phyloP scores from a whole-genome alignment of 2,797 vertebrate species.

The Hoplostethus atlanticus region DNA sequence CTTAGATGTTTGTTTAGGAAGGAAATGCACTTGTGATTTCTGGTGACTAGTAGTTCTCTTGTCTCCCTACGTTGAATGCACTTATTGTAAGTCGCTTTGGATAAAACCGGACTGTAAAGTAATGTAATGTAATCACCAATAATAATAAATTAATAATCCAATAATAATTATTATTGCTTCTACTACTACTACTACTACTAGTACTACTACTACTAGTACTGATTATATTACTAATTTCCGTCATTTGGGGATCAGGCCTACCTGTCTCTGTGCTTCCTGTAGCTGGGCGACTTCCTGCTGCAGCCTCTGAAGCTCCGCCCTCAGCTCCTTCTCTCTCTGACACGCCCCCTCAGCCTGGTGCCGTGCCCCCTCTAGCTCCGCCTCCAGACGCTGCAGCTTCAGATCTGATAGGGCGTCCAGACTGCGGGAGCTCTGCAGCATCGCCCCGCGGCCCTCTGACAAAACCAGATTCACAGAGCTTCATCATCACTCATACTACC shows the following conservation, averaged over 20 bases:
- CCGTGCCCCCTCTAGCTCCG: conserved; percentile 87
- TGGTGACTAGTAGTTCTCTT: no score
- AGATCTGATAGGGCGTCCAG: conserved; percentile 85
- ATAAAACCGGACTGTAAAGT: no score
- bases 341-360: conserved; percentile 87
- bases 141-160: no score
- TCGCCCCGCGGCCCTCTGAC: conserved; percentile 80
- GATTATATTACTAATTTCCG: no score
- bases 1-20: no score
- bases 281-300: conserved; percentile 88
- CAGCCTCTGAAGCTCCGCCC: conserved; percentile 86
- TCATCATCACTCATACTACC: no score
- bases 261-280: conserved; percentile 73
- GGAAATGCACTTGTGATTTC: no score
- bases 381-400: conserved; percentile 84
- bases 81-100: no score
- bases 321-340: conserved; percentile 89
- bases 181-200: no score
- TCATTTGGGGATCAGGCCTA: conserved; percentile 1
- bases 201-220: background rate
- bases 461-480: conserved; percentile 3
- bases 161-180: no score
- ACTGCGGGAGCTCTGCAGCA: conserved; percentile 85
- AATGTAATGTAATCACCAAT: no score
- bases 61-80: no score